phyloP scores from a whole-genome alignment of 2,113 vertebrate species.

The Cyanoramphus novaezelandiae region DNA sequence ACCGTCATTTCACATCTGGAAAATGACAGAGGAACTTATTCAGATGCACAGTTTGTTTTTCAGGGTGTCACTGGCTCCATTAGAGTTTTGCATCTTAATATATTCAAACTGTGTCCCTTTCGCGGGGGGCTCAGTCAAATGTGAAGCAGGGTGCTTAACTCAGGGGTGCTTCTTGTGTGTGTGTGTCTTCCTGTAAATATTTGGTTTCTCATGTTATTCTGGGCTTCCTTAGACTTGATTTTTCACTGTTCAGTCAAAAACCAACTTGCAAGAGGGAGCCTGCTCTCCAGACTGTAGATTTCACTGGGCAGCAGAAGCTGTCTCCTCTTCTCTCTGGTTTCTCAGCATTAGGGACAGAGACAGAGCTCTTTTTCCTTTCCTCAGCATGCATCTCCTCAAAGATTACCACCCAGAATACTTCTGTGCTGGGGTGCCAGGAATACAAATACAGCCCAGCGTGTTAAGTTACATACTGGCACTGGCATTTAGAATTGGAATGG shows the following conservation, averaged over 20 bases:
- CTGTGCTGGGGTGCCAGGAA: not conserved
- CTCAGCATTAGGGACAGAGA: not conserved
- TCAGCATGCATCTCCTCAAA: not conserved
- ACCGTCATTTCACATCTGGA: not conserved
- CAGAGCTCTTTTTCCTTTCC: not conserved
- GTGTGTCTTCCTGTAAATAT: not conserved
- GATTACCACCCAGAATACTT: conserved; percentile 8
- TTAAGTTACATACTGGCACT: not conserved
- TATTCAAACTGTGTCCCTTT: not conserved
- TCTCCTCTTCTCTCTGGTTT: not conserved
- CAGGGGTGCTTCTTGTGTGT: not conserved
- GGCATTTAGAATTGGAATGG: conserved; percentile 17
- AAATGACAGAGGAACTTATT: not conserved
- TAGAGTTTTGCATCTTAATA: not conserved
- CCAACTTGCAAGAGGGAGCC: not conserved
- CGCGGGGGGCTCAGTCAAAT: not conserved
- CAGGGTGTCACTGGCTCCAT: not conserved
- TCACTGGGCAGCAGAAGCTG: not conserved
- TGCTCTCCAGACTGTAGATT: not conserved
- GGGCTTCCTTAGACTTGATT: not conserved
- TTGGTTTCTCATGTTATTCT: not conserved
- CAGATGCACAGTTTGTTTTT: not conserved
- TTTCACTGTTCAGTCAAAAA: not conserved
- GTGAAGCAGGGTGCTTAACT: not conserved
- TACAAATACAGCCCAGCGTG: not conserved